Percentiles rank a stretch among this genome's conserved stretches.
These are phyloP conservation scores for Setophaga coronata DNA, from an alignment of 2,113 vertebrate genomes.

Conservation along the genomic window DNA sequence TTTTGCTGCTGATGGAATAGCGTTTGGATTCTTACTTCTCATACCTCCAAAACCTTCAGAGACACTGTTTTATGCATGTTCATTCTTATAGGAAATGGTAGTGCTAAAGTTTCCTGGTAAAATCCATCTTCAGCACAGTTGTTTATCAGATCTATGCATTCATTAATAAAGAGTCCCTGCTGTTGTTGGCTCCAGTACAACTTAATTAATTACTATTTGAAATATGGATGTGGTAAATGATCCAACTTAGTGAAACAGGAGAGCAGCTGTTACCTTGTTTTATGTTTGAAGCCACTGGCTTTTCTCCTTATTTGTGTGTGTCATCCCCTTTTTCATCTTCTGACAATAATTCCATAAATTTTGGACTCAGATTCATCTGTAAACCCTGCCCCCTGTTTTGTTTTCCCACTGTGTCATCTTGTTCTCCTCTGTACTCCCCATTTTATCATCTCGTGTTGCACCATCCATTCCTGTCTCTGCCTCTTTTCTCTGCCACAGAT, in stretches of 20 bases:
- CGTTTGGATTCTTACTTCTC: not conserved
- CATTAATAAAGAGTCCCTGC: constrained; percentile 56
- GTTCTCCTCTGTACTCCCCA: not conserved
- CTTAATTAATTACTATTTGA: constrained; percentile 58
- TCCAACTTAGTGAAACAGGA: constrained; percentile 50
- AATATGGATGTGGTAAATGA: constrained; percentile 58
- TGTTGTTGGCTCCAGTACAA: constrained; percentile 47
- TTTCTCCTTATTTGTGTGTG: constrained; percentile 8
- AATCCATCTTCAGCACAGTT: constrained; percentile 18
- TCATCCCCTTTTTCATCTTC: not conserved
- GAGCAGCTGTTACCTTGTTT: constrained; percentile 52
- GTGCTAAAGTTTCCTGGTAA: not conserved
- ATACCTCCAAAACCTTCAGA: not conserved
- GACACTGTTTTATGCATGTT: not conserved
- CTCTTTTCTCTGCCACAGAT: not conserved
- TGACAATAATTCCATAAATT: constrained; percentile 29
- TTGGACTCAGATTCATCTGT: not conserved
- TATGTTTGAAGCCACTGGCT: constrained; percentile 20
- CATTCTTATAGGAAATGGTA: not conserved
- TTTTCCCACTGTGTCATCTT: not conserved
- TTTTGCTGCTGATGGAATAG: not conserved
- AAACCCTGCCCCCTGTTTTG: constrained; percentile 1
- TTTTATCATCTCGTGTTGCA: not conserved
- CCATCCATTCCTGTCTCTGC: not conserved
- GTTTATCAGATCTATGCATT: constrained; percentile 44